Conservation (phyloP, 1,140 invertebrate species). For the Muscidifurax raptorellus region DNA sequence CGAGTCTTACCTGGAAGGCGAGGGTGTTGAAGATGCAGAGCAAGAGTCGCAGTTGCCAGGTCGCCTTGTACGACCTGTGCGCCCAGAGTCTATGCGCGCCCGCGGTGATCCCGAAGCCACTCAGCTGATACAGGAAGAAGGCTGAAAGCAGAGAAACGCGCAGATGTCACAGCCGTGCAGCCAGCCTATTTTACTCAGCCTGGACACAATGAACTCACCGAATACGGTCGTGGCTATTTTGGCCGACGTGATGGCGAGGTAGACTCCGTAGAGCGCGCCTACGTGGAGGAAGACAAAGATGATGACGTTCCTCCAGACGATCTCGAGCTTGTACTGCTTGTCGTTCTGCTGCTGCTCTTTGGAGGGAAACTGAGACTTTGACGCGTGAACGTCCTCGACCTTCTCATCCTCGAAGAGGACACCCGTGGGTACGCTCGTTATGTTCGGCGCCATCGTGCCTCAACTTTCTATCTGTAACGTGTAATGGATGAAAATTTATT, state of each 20-base stretch:
- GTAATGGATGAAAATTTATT: constrained; percentile 8
- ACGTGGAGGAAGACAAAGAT: constrained; percentile 91
- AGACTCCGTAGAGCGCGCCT: constrained; percentile 89
- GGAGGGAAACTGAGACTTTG: neutral
- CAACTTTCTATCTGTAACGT: constrained; percentile 40
- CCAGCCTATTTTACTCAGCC: too few relatives aligned
- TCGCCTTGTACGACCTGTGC: constrained; percentile 95
- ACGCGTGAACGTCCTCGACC: constrained; percentile 63
- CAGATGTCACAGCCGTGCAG: neutral
- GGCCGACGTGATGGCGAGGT: constrained; percentile 86
- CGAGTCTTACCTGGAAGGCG: constrained; percentile 85
- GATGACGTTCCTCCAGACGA: constrained; percentile 96
- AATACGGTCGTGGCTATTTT: constrained; percentile 85
- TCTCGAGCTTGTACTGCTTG: constrained; percentile 76
- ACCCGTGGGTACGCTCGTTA: constrained; percentile 77
- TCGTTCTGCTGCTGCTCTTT: constrained; percentile 56
- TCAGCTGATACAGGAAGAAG: constrained; percentile 81
- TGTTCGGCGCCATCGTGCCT: constrained; percentile 78
- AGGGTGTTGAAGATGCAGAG: constrained; percentile 88
- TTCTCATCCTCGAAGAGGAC: constrained; percentile 81
- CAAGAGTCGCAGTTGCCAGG: constrained; percentile 87
- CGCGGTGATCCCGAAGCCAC: constrained; percentile 91
- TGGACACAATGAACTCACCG: constrained; percentile 77
- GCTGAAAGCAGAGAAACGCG: constrained; percentile 75
- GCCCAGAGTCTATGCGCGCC: constrained; percentile 96